Evolutionary conservation across 2,113 vertebrate species (phyloP), one percentile per base, ranked within the genome.

Genomic region (Mobula birostris): DNA sequence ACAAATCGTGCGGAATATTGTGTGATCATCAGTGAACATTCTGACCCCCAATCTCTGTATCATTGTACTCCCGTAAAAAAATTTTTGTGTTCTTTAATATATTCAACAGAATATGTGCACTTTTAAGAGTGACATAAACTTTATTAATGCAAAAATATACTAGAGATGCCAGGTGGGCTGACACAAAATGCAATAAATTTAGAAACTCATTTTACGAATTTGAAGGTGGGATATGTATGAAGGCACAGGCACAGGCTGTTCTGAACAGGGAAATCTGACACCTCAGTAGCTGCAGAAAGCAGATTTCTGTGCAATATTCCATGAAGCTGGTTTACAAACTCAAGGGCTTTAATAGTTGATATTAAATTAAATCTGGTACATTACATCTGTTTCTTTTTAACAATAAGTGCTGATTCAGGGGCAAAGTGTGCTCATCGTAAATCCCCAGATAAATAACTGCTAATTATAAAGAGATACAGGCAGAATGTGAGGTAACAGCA

Each of bases 391-490:
- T 74, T 93, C 72, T 93, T 74, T 48, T 56, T 27, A 90, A 90
- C 21, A 93, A 56, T 72, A 76, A 93, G 68, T 56, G 91, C 40
- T 74, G 91, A 93, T 93, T 76, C 70, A 76, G 68, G 40, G 91
- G 70, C 4, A 76, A 56, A 93, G 76, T 36, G 36, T 76, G 40
- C 91, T 76, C 36, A 93, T 56, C 36, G 29, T 93, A 93, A 93
- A 76, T 93, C 91, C 48, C 91, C 11, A 72, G 68, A 48, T 93
- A 93, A 93, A 76, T 74, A 93, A 48, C 32, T 93, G 91, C 40
- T 56, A 93, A 74, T 93, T 93, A 93, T 93, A 56, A 56, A 72
- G 48, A 29, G 68, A 70, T 74, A 74, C 36, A 93, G 66, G 21
- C 83, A 70, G 36, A 15, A 6, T 40, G n/a, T 92, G 90, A 72